Evolutionary conservation across 2,888 invertebrate genomes (phyloP), one percentile per base, ranked within the genome.

Genomic region (Acanthosoma haemorrhoidale): DNA sequence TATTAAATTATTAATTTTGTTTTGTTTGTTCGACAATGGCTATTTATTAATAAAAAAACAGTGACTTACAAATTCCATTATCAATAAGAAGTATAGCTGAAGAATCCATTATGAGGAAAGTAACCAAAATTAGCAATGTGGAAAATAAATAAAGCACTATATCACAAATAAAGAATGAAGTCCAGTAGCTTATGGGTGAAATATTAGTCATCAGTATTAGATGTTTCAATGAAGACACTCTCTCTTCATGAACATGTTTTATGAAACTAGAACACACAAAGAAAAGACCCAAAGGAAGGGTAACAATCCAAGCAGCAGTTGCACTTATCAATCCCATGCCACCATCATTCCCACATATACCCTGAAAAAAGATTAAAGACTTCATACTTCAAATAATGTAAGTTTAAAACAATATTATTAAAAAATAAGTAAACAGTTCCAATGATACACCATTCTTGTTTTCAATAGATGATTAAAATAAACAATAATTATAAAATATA

Each of bases 141-240:
- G 31, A 36, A 21, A 60, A 31, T 15, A 38, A 63, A 64, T 74
- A 78, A 5, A 81, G 25, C 0, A 81, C 0, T 4, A 82, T 76
- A 79, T 91, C 90, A 76, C 84, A 84, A 1, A 82, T 2, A 58
- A 86, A 84, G 64, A 84, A 84, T 4, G 84, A 80, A 2, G 82
- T 41, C 91, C 91, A 92, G 78, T 88, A 88, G 8, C 83, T 79
- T 11, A 79, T 75, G 1, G 84, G 81, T 0, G 85, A 80, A 29
- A 88, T 84, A 3, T 89, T 88, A 0, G 86, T 82, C 86, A 89
- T 86, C 25, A 84, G 78, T 80, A 90, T 89, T 38, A 89, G 78
- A 75, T 86, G 87, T 29, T 89, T 86, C 36, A 89, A 82, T 64
- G 86, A 86, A 1, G 83, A 82, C 5, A 78, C 77, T 9, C 85